Evolutionary conservation across 2,888 invertebrate genomes (phyloP), one percentile per base, ranked within the genome.

Genomic region (Acheta domesticus): DNA sequence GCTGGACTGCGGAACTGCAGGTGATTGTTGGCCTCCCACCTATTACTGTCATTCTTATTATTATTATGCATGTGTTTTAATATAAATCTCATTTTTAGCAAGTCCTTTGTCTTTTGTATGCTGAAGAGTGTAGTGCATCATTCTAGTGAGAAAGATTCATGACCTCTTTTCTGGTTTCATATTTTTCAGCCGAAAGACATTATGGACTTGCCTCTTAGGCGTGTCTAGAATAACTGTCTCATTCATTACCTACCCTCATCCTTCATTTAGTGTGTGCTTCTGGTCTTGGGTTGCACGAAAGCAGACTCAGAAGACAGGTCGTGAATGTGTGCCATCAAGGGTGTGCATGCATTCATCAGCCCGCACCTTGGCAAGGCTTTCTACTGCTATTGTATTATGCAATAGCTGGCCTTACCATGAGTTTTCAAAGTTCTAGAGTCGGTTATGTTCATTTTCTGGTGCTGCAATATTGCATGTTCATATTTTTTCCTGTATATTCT

Each of bases 1-100:
- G 92, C 88, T 93, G 93, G 91, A 93, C 92, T 89, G 92, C 93
- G 86, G 92, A 93, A 90, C 89, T 91, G 87, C 91, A 91, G 91
- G 93, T 93, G 91, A 91, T 86, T 87, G 86, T 85, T 85, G 85
- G 83, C 82, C 83, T 84, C 83, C 83, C 83, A 62, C 79, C 79
- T 36, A 78, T 78, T 80, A 77, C 36, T 78, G 73, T 62, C 50
- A 79, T 78, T 81, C 75, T 79, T 79, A 79, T 74, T 78, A 36
- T 36, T 80, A 79, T 78, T 79, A 49, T 81, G 80, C 79, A 80
- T 79, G 78, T 79, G n/a, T 80, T 78, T 77, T 79, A 80, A 79
- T 78, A 77, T 79, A 36, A 74, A 50, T 79, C 50, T 81, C 48
- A 73, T 78, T 81, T 81, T 80, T 81, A 82, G 78, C 81, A 75